These are phyloP conservation scores for Brachyhypopomus occidentalis DNA, from an alignment of 2,113 vertebrate species.

Conservation along the genomic window DNA sequence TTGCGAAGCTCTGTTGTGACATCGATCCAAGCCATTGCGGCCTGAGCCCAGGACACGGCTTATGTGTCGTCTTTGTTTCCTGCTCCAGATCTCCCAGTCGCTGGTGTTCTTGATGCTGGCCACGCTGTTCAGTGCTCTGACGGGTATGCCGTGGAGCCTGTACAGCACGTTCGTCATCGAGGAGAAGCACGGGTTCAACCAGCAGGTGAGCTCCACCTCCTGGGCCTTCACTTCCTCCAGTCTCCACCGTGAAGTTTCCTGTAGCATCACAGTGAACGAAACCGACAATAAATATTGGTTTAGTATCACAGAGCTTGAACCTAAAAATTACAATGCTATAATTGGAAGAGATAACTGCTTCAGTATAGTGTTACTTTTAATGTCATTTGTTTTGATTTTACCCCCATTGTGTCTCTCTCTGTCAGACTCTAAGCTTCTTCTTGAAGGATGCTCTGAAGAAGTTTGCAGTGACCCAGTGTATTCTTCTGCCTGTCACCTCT, in stretches of 20 bases:
- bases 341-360: background rate
- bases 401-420: constrained; percentile 12
- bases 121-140: constrained; percentile 92
- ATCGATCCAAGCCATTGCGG: too few species aligned
- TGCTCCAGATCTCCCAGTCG: constrained; percentile 85
- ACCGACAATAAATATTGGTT: too few species aligned
- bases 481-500: constrained; percentile 93
- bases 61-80: background rate
- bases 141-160: constrained; percentile 95
- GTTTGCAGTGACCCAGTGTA: constrained; percentile 95
- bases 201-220: constrained; percentile 83
- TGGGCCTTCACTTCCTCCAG: background rate
- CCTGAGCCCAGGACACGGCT: background rate
- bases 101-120: constrained; percentile 89
- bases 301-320: too few species aligned
- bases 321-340: too few species aligned
- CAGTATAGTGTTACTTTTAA: too few species aligned
- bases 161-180: constrained; percentile 98
- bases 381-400: background rate
- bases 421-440: constrained; percentile 92
- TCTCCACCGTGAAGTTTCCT: background rate
- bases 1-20: too few species aligned
- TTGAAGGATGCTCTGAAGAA: constrained; percentile 96
- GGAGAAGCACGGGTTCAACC: constrained; percentile 98
- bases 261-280: too few species aligned